Evolutionary conservation across 1,140 invertebrate species (phyloP).

Genomic region (Rhyzopertha dominica): DNA sequence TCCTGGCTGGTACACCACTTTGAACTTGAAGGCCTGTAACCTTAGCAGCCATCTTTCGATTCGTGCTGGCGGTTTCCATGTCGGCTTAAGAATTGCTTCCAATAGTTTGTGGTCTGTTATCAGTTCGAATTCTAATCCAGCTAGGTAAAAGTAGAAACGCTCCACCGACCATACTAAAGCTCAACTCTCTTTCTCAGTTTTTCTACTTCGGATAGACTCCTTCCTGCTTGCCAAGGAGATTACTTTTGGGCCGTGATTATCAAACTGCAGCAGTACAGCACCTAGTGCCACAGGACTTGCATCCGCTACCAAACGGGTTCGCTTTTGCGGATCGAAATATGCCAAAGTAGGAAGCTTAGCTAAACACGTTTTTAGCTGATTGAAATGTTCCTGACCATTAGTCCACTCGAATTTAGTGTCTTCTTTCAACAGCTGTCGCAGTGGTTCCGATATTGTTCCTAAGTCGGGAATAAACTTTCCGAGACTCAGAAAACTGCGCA

Average conservation of each 20-base stretch:
- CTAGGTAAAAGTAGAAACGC: constrained; percentile 38
- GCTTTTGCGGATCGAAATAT: constrained; percentile 23
- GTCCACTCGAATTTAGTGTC: constrained; percentile 22
- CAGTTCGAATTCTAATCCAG: constrained; percentile 36
- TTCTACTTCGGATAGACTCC: constrained; percentile 41
- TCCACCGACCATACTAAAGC: constrained; percentile 40
- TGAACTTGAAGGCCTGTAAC: constrained; percentile 27
- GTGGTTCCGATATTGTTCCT: constrained; percentile 19
- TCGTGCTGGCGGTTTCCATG: constrained; percentile 30
- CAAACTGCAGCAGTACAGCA: constrained; percentile 34
- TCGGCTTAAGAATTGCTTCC: constrained; percentile 13
- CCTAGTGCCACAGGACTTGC: constrained; percentile 46
- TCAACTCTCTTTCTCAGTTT: constrained; percentile 45
- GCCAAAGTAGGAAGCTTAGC: constrained; percentile 47
- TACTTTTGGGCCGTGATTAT: too few species aligned
- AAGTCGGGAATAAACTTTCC: constrained; percentile 28
- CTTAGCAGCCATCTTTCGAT: constrained; percentile 39
- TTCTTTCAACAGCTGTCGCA: constrained; percentile 22
- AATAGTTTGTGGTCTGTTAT: too few species aligned
- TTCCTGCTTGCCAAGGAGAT: too few species aligned
- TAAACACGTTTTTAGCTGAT: constrained; percentile 16
- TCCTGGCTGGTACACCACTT: constrained; percentile 29
- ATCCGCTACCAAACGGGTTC: constrained; percentile 44
- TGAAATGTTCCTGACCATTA: constrained; percentile 15
- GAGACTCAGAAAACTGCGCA: constrained; percentile 24